These are phyloP conservation scores for Encarsia formosa DNA, from an alignment of 2,888 invertebrate species.

Conservation along the genomic window DNA sequence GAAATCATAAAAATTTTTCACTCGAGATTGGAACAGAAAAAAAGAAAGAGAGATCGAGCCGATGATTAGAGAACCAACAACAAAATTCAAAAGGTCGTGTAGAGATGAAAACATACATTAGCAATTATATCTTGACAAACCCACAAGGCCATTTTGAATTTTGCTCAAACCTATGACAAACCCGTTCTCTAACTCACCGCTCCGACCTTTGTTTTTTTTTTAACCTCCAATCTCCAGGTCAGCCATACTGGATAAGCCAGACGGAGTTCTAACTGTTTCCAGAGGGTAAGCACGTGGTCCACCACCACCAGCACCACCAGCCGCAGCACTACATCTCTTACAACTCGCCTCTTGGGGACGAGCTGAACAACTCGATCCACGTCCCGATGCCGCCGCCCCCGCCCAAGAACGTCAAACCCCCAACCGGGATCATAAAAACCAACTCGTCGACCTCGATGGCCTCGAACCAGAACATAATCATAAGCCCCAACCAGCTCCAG, in stretches of 20 bases:
- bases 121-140: too few relatives aligned
- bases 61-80: neutral
- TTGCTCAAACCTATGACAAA: too few relatives aligned
- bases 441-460: constrained; percentile 29
- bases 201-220: constrained; percentile 1
- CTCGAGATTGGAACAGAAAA: neutral
- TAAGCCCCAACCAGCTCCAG: constrained; percentile 62
- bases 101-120: too few relatives aligned
- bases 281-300: constrained; percentile 37
- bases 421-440: constrained; percentile 34
- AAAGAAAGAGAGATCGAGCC: neutral
- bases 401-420: constrained; percentile 71
- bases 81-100: too few relatives aligned
- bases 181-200: constrained; percentile 1
- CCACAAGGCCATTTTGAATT: constrained; percentile 25
- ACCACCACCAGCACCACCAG: constrained; percentile 74
- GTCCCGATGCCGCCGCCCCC: constrained; percentile 62
- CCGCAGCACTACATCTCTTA: too few relatives aligned
- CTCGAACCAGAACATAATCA: constrained; percentile 52
- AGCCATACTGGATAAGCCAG: constrained; percentile 25
- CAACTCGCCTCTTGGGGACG: constrained; percentile 82
- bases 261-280: constrained; percentile 21
- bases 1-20: neutral
- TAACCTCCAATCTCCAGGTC: constrained; percentile 10
- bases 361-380: constrained; percentile 62